These are phyloP conservation scores for Agapostemon virescens DNA, from an alignment of 2,888 invertebrate genomes.

Conservation along the genomic window DNA sequence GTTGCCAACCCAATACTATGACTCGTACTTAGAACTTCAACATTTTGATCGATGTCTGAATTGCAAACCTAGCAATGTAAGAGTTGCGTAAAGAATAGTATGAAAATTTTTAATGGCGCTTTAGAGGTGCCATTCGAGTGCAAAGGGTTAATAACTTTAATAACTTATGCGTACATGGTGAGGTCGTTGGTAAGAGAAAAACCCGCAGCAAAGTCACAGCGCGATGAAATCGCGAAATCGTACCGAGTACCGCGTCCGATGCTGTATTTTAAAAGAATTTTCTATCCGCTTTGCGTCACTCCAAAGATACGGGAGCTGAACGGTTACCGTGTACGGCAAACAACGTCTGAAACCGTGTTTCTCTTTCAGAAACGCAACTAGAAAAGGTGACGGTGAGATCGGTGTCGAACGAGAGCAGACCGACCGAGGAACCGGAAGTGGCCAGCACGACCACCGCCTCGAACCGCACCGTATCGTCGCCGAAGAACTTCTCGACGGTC, in stretches of 20 bases:
- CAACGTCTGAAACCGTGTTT: background rate
- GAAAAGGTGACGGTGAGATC: slow-evolving; percentile 42
- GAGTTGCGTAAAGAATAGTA: no score
- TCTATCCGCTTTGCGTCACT: background rate
- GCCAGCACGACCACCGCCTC: background rate
- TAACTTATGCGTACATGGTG: no score
- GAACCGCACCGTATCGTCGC: slow-evolving; percentile 2
- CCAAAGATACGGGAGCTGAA: background rate
- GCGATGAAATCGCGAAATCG: no score
- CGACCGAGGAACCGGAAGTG: background rate
- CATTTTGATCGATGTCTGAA: no score
- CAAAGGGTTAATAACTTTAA: no score
- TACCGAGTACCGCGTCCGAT: background rate
- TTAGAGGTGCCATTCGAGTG: no score
- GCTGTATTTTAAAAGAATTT: background rate
- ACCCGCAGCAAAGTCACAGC: no score
- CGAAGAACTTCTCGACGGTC: slow-evolving; percentile 44
- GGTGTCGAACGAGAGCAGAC: slow-evolving; percentile 4
- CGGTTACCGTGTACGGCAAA: background rate
- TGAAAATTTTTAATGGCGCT: no score
- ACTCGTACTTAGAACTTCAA: no score
- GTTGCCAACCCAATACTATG: no score
- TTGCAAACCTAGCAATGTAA: no score
- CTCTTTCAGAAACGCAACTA: slow-evolving; percentile 59
- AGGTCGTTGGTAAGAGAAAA: no score